Evolutionary conservation across 1,140 invertebrate species (phyloP), one percentile per base, ranked within the genome.

Genomic region (Nasonia giraulti): DNA sequence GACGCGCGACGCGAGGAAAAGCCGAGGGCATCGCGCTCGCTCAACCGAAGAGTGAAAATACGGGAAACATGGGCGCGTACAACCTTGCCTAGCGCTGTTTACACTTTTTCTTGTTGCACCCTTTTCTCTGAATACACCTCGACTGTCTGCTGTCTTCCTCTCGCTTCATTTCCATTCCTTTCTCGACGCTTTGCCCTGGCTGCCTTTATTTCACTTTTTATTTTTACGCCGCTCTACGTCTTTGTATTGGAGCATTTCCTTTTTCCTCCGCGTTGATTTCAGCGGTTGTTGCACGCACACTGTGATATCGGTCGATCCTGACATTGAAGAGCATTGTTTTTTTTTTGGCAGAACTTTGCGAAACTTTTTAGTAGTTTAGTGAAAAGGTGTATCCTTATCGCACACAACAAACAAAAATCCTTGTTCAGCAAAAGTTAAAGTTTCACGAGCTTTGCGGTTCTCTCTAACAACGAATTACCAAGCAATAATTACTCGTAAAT

Each of bases 151-250:
- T 37, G 17, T 27, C 17, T 40, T 40, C 23, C 23, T 74, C 73
- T 74, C 31, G 2, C 17, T 74, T 20, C 73, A 20, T 74, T 74
- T 74, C 73, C 7, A 69, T 69, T 69, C 68, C 68, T 69, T 69
- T 2, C 68, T 69, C 27, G n/a, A n/a, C n/a, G n/a, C 0, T n/a
- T 23, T 69, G 8, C 27, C 2, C 27, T 69, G 8, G 68, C 68
- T 69, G n/a, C 68, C 27, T 69, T 69, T 11, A 69, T 69, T 69
- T n/a, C 11, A 23, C 68, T 10, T 69, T 31, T 31, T 27, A 2
- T 23, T 23, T 31, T 23, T 69, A 23, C 23, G 23, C 23, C 6
- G 11, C 20, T 68, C 66, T 69, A 7, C 7, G 68, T 69, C n/a
- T 69, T 69, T 69, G 68, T 31, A 69, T 69, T 6, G 8, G 7